phyloP scores from a whole-genome alignment of 2,888 invertebrate species.

The Hypolimnas misippus region DNA sequence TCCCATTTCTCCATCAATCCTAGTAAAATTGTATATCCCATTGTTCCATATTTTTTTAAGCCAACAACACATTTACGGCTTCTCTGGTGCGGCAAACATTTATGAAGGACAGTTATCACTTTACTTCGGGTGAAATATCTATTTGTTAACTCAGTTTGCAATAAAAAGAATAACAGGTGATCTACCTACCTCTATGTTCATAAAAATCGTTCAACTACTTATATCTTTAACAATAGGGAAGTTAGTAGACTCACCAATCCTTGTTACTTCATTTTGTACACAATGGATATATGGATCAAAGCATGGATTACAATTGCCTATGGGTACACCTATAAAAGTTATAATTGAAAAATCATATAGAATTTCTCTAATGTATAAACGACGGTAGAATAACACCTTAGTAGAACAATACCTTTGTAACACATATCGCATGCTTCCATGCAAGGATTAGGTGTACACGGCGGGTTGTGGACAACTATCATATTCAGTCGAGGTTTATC shows the following conservation, averaged over 20 bases:
- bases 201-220: background rate
- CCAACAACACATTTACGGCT: too few relatives aligned
- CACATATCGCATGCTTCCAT: slow-evolving; percentile 56
- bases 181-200: too few relatives aligned
- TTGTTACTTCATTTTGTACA: slow-evolving; percentile 58
- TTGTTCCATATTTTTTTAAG: too few relatives aligned
- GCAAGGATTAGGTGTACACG: slow-evolving; percentile 53
- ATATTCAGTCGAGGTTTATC: slow-evolving; percentile 63
- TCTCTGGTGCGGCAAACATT: too few relatives aligned
- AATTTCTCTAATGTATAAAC: background rate
- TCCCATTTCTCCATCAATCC: too few relatives aligned
- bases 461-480: slow-evolving; percentile 68
- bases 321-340: slow-evolving; percentile 59
- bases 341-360: background rate
- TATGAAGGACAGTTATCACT: too few relatives aligned
- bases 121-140: too few relatives aligned
- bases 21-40: too few relatives aligned
- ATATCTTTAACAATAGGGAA: background rate
- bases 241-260: slow-evolving; percentile 69
- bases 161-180: too few relatives aligned
- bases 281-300: slow-evolving; percentile 48
- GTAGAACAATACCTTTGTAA: slow-evolving; percentile 61
- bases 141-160: too few relatives aligned
- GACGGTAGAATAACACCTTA: too few relatives aligned
- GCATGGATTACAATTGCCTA: slow-evolving; percentile 51